Percentiles rank a stretch among this genome's conserved stretches.
These are phyloP conservation scores for Myanophis thanlyinensis DNA, from an alignment of 2,113 vertebrate species.

Conservation along the genomic window DNA sequence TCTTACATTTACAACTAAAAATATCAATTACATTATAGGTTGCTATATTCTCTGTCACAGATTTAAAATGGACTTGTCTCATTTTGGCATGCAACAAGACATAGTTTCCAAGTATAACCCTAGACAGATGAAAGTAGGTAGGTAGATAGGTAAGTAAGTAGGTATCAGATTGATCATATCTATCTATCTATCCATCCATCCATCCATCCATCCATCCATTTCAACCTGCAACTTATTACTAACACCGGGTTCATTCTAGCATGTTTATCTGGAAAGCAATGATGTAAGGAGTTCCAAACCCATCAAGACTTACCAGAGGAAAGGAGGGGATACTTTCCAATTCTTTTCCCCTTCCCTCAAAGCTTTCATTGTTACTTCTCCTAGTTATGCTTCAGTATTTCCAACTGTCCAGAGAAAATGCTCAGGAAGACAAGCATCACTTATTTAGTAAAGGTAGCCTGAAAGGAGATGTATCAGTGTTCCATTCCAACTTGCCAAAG, in stretches of 20 bases:
- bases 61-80: background rate
- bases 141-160: background rate
- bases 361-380: background rate
- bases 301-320: background rate
- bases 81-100: background rate
- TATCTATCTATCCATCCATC: background rate
- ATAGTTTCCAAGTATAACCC: background rate
- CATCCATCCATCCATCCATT: background rate
- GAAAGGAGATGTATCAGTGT: background rate
- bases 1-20: background rate
- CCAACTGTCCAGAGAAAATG: background rate
- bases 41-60: background rate
- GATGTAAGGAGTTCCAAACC: background rate
- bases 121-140: background rate
- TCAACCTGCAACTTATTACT: background rate
- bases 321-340: background rate
- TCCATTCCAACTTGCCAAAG: background rate
- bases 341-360: background rate
- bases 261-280: background rate
- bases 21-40: background rate
- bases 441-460: background rate
- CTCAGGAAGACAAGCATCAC: background rate
- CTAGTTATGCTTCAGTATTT: background rate
- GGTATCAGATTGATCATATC: background rate
- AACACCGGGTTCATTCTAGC: background rate